phyloP scores from a whole-genome alignment of 2,113 vertebrate genomes.

The Sarotherodon lohbergeri region DNA sequence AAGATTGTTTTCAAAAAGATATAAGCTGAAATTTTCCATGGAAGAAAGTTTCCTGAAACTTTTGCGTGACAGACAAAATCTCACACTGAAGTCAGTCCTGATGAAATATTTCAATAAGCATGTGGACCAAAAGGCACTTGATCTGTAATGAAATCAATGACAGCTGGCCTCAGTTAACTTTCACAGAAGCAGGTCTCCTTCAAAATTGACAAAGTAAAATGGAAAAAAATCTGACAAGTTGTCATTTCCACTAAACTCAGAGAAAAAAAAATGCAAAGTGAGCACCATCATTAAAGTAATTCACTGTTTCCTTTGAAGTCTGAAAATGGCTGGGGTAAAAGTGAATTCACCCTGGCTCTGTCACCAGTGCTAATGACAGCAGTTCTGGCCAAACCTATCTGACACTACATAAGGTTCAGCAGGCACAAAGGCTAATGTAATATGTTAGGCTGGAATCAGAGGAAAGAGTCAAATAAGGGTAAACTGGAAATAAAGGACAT shows the following conservation, averaged over 20 bases:
- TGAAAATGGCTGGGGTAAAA: neutral
- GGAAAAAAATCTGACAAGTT: neutral
- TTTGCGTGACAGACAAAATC: conserved; percentile 1
- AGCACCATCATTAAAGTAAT: neutral
- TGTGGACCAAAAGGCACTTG: neutral
- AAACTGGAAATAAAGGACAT: neutral
- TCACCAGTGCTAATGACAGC: neutral
- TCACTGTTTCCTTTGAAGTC: neutral
- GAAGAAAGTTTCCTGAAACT: conserved; percentile 16
- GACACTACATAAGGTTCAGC: neutral
- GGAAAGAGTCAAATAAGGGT: neutral
- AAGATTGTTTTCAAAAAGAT: conserved; percentile 5
- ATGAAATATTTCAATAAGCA: neutral
- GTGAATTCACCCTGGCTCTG: neutral
- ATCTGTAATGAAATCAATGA: conserved; percentile 25
- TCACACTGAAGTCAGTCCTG: neutral
- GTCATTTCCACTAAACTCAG: neutral
- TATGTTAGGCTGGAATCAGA: neutral
- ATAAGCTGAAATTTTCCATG: neutral
- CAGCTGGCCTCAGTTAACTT: conserved; percentile 32
- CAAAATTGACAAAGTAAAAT: neutral
- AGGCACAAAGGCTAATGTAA: neutral
- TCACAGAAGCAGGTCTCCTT: conserved; percentile 15
- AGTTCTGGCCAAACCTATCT: neutral
- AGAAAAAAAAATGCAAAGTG: neutral